Evolutionary conservation across 2,888 invertebrate species (phyloP), one percentile per base, ranked within the genome.

Genomic region (Lymantria dispar): DNA sequence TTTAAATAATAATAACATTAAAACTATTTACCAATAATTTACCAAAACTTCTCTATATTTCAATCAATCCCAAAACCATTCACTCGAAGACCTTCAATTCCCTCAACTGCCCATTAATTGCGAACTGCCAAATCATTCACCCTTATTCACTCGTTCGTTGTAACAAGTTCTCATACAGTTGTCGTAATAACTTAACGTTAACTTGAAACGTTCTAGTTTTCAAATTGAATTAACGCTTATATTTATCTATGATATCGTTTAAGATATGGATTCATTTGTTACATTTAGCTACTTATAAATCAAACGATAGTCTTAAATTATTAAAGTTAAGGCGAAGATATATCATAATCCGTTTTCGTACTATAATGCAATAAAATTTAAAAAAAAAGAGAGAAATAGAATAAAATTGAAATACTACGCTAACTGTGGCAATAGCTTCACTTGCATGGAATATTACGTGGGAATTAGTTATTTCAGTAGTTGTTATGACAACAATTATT

Each of bases 221-320:
- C 50, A 72, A 73, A 78, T 72, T 62, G 60, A 70, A 72, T 74
- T 71, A 77, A 63, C 64, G 62, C 62, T 58, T 46, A 14, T 13
- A 11, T 48, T 22, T 53, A 29, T 9, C 11, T 31, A 29, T 15
- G 42, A 47, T 37, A 47, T 14, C 1, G 11, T 47, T 47, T 41
- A 40, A 36, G 30, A 47, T n/a, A 11, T 39, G 30, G 13, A 31
- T 11, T 39, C 13, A 46, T 40, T 40, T 40, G 40, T 45, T 45
- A 45, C 5, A 12, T 38, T 13, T 13, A 33, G 38, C 33, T 33
- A 33, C 8, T 33, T 33, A 7, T 33, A 33, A 33, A 33, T 33
- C 10, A 38, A 12, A n/a, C n/a, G n/a, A 3, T 22, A 22, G 2
- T 3, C 22, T 22, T 22, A 22, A 22, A 22, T 22, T 3, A 2